These are phyloP conservation scores for Talpa occidentalis DNA, from an alignment of 2,113 vertebrate species.

Conservation along the genomic window DNA sequence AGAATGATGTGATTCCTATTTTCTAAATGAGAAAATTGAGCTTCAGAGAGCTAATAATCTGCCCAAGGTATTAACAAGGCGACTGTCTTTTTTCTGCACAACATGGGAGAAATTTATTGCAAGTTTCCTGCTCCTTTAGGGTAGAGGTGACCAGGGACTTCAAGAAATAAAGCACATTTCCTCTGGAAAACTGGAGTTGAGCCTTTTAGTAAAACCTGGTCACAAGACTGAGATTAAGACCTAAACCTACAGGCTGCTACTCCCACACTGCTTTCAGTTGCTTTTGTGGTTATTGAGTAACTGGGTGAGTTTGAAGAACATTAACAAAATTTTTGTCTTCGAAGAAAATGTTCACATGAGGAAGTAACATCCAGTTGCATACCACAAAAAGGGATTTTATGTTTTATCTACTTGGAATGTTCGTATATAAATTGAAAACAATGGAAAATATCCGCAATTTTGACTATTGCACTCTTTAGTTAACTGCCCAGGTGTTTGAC, in stretches of 20 bases:
- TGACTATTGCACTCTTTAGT: background rate
- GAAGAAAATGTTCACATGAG: constrained; percentile 54
- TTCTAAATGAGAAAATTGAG: constrained; percentile 22
- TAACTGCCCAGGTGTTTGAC: background rate
- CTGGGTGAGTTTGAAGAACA: constrained; percentile 53
- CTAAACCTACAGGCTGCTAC: background rate
- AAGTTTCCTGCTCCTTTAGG: background rate
- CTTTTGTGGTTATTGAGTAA: constrained; percentile 72
- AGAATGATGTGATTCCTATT: background rate
- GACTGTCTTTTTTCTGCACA: background rate
- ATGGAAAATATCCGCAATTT: background rate
- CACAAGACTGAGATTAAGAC: constrained; percentile 61
- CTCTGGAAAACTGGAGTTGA: constrained; percentile 36
- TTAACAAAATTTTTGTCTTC: constrained; percentile 62
- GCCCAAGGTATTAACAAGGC: background rate
- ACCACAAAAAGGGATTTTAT: background rate
- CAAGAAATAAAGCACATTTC: constrained; percentile 49
- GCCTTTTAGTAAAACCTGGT: constrained; percentile 52
- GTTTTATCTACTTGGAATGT: constrained; percentile 3
- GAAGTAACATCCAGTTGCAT: constrained; percentile 9
- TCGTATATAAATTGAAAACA: background rate
- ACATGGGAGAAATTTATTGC: background rate
- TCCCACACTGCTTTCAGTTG: constrained; percentile 38
- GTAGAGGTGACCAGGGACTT: background rate
- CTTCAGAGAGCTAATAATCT: background rate